These are phyloP conservation scores for Odontomyia ornata DNA, from an alignment of 2,888 invertebrate genomes.

Conservation along the genomic window DNA sequence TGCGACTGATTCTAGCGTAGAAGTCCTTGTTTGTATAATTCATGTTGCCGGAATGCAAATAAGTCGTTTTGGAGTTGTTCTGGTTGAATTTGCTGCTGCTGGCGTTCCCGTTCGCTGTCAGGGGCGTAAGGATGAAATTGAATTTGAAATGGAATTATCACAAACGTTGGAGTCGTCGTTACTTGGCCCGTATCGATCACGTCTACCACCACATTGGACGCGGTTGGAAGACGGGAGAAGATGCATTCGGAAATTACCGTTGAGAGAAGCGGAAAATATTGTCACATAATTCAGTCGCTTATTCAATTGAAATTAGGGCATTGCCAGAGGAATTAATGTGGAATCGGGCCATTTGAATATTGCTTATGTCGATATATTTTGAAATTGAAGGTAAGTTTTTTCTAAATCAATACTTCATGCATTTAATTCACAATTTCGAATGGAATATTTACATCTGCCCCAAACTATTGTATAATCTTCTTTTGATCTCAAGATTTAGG, in stretches of 20 bases:
- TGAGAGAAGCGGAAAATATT: background rate
- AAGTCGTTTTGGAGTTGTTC: background rate
- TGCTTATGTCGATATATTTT: background rate
- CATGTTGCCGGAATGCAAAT: slow-evolving; percentile 2
- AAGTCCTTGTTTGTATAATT: slow-evolving; percentile 38
- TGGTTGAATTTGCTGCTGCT: background rate
- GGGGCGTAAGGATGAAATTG: background rate
- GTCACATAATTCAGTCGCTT: background rate
- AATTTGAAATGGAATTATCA: slow-evolving; percentile 1
- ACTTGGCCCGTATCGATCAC: background rate
- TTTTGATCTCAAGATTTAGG: too few relatives aligned
- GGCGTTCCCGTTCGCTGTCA: background rate
- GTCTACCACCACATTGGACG: background rate
- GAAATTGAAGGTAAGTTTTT: too few relatives aligned
- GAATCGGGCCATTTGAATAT: background rate
- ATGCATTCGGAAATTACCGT: background rate
- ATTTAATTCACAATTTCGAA: too few relatives aligned
- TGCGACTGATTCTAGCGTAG: slow-evolving; percentile 20
- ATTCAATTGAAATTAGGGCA: background rate
- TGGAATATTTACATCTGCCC: too few relatives aligned
- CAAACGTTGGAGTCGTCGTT: background rate
- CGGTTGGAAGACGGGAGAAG: background rate
- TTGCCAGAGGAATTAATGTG: background rate
- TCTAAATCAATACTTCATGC: too few relatives aligned
- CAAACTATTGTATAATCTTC: too few relatives aligned